Evolutionary conservation across 2,113 vertebrate genomes (phyloP).

Genomic region (Herpailurus yagouaroundi): DNA sequence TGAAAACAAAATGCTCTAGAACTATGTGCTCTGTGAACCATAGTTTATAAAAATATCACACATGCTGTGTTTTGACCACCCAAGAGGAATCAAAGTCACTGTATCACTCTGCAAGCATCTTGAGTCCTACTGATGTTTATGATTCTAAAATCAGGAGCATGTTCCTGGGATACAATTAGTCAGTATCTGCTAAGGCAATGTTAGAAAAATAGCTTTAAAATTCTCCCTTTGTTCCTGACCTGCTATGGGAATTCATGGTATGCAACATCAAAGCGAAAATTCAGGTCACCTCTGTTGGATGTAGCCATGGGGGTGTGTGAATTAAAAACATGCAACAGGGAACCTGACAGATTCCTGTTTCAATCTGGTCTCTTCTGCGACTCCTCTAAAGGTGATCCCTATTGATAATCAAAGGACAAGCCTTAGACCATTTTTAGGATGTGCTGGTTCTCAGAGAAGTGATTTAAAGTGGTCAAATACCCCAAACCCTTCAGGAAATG

Average conservation of each 20-base stretch:
- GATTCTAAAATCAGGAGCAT: conserved; percentile 40
- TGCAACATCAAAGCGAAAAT: conserved; percentile 61
- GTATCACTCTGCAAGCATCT: not conserved
- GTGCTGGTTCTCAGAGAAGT: conserved; percentile 8
- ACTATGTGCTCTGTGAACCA: conserved; percentile 56
- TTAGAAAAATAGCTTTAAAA: conserved; percentile 56
- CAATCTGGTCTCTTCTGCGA: not conserved
- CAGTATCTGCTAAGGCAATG: not conserved
- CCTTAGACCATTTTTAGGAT: not conserved
- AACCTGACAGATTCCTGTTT: conserved; percentile 1
- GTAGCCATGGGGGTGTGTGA: not conserved
- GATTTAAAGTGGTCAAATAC: not conserved
- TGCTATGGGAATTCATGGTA: conserved; percentile 57
- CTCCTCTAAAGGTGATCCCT: not conserved
- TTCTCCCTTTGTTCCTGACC: conserved; percentile 43
- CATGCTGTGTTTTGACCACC: conserved; percentile 70
- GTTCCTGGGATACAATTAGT: conserved; percentile 21
- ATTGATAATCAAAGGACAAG: not conserved
- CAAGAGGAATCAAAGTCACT: conserved; percentile 57
- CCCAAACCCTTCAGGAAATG: not conserved
- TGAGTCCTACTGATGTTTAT: conserved; percentile 40
- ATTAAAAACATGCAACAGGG: conserved; percentile 36
- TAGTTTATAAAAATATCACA: conserved; percentile 56
- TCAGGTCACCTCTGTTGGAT: conserved; percentile 63
- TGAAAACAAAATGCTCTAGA: conserved; percentile 69